phyloP scores from a whole-genome alignment of 2,888 invertebrate genomes.

The Pandemis cinnamomeana region DNA sequence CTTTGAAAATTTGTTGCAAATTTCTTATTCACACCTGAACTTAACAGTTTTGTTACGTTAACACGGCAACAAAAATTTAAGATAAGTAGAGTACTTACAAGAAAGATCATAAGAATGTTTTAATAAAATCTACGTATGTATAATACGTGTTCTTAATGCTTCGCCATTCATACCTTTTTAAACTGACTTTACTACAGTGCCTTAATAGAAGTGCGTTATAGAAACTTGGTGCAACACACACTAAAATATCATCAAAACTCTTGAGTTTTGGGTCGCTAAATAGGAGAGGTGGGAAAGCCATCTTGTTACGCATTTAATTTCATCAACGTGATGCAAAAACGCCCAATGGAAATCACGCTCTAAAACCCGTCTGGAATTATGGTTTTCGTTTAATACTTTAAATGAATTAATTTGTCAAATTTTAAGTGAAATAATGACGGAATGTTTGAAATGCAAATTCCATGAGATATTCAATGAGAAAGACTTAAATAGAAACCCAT shows the following conservation, averaged over 20 bases:
- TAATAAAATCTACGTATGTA: neutral
- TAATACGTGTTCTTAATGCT: too few species aligned
- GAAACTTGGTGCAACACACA: too few species aligned
- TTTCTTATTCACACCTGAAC: conserved; percentile 11
- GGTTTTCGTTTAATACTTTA: conserved; percentile 8
- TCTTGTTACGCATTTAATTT: too few species aligned
- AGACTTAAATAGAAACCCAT: conserved; percentile 57
- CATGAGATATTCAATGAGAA: conserved; percentile 50
- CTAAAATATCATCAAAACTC: too few species aligned
- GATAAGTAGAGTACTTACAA: conserved; percentile 1
- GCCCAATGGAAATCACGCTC: neutral
- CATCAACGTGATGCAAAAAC: neutral
- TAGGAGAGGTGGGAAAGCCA: too few species aligned
- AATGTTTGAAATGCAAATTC: conserved; percentile 54
- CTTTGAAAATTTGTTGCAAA: conserved; percentile 5
- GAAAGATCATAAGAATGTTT: conserved; percentile 4
- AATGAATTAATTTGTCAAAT: conserved; percentile 41
- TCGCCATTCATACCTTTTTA: too few species aligned
- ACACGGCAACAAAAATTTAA: conserved; percentile 5
- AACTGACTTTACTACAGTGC: too few species aligned
- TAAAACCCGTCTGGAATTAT: neutral
- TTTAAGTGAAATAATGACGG: conserved; percentile 43
- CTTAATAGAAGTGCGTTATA: too few species aligned
- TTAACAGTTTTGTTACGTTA: conserved; percentile 1
- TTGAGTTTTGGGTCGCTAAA: neutral